Evolutionary conservation across 2,888 invertebrate genomes (phyloP), one percentile per base, ranked within the genome.

Genomic region (Dinocampus coccinellae): DNA sequence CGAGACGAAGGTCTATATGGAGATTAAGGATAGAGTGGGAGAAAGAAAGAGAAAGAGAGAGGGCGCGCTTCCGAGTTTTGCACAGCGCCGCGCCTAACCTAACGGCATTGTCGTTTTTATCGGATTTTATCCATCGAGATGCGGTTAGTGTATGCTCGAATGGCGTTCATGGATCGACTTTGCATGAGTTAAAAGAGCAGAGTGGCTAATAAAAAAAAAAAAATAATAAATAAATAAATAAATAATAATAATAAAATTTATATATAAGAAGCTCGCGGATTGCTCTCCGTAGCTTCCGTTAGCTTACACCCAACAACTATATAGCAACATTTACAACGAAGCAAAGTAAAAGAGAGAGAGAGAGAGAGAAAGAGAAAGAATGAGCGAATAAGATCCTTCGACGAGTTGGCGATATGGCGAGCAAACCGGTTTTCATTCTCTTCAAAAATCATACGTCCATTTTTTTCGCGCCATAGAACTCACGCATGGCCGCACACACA

Each of bases 51-150:
- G 24, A 55, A 55, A 26, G 33, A 68, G 39, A 29, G 33, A 29
- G 39, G 20, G n/a, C 13, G 58, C 42, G 60, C 71, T 66, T 71
- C 55, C 39, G 62, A 67, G 61, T 62, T 71, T 71, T 20, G 61
- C 67, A 47, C 47, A 47, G 55, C 53, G 71, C 66, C 71, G 62
- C 71, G 66, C 71, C 71, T 67, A 71, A 67, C 55, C 79, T 83
- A 82, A 83, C 82, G 83, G 83, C 79, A 81, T 80, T 79, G 75
- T 79, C 79, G 78, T 82, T 82, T 82, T 81, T 82, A 79, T 81
- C 79, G 80, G 78, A 81, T 82, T 81, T 81, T 82, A 82, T 82
- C 62, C 67, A 66, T 66, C 66, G 66, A 57, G 66, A 66, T 66
- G 66, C 57, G 66, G 64, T 58, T 53, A 62, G 53, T 66, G 66